These are phyloP conservation scores for Nymphalis c-album DNA, from an alignment of 2,888 invertebrate genomes.

Conservation along the genomic window DNA sequence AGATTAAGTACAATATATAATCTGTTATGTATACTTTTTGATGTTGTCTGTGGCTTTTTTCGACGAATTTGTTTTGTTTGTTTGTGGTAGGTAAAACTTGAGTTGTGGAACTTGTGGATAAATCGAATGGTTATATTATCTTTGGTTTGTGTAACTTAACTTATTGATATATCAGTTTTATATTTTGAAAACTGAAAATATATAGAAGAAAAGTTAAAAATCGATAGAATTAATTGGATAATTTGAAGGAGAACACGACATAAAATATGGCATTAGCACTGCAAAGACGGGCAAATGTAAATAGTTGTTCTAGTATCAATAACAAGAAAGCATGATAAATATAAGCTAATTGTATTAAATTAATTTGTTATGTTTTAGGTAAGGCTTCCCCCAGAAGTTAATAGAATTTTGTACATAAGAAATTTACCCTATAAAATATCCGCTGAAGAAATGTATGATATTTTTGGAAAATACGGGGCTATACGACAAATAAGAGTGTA, in stretches of 20 bases:
- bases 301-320: constrained; percentile 47
- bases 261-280: constrained; percentile 85
- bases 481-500: constrained; percentile 99
- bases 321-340: neutral
- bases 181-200: too few relatives aligned
- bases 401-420: constrained; percentile 96
- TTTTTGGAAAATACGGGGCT: constrained; percentile 99
- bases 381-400: constrained; percentile 98
- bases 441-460: constrained; percentile 99
- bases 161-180: too few relatives aligned
- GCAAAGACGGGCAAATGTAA: constrained; percentile 88
- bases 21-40: too few relatives aligned
- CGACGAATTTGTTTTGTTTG: too few relatives aligned
- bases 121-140: too few relatives aligned
- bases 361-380: constrained; percentile 77
- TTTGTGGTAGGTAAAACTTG: too few relatives aligned
- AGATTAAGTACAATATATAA: too few relatives aligned
- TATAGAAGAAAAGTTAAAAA: too few relatives aligned
- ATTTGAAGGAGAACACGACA: too few relatives aligned
- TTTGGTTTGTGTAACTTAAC: too few relatives aligned
- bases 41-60: too few relatives aligned
- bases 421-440: constrained; percentile 99
- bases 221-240: neutral
- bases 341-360: neutral
- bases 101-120: too few relatives aligned